These are phyloP conservation scores for Piscicola geometra DNA, from an alignment of 2,888 invertebrate genomes.

Conservation along the genomic window DNA sequence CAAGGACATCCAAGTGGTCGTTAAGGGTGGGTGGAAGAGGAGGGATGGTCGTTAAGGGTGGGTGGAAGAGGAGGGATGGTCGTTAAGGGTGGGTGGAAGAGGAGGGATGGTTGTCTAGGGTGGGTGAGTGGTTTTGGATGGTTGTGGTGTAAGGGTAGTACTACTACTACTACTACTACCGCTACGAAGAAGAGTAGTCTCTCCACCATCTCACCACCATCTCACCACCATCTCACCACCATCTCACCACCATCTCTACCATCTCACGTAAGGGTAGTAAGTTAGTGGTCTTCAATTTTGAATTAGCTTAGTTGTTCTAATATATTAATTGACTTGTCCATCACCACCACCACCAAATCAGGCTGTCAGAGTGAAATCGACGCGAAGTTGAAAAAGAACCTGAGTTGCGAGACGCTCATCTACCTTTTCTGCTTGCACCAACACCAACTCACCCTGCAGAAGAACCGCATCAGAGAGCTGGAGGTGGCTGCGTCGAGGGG, in stretches of 20 bases:
- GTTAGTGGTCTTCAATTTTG: too few species aligned
- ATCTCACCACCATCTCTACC: too few species aligned
- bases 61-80: not conserved
- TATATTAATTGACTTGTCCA: too few species aligned
- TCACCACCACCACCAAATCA: not conserved
- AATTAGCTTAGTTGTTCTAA: too few species aligned
- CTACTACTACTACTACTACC: too few species aligned
- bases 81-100: not conserved
- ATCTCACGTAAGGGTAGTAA: too few species aligned
- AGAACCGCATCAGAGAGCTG: not conserved
- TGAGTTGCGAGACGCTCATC: not conserved
- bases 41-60: not conserved
- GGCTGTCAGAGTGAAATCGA: not conserved
- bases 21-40: not conserved
- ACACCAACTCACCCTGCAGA: not conserved
- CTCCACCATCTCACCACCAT: too few species aligned
- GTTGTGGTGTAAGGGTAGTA: too few species aligned
- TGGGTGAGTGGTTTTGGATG: too few species aligned
- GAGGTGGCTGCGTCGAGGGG: not conserved
- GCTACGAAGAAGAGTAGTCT: too few species aligned
- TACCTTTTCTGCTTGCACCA: not conserved
- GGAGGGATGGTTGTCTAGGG: too few species aligned
- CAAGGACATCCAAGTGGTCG: not conserved
- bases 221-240: too few species aligned
- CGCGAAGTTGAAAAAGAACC: not conserved